Evolutionary conservation across 2,797 vertebrate genomes (phyloP).

Genomic region (Semotilus atromaculatus): DNA sequence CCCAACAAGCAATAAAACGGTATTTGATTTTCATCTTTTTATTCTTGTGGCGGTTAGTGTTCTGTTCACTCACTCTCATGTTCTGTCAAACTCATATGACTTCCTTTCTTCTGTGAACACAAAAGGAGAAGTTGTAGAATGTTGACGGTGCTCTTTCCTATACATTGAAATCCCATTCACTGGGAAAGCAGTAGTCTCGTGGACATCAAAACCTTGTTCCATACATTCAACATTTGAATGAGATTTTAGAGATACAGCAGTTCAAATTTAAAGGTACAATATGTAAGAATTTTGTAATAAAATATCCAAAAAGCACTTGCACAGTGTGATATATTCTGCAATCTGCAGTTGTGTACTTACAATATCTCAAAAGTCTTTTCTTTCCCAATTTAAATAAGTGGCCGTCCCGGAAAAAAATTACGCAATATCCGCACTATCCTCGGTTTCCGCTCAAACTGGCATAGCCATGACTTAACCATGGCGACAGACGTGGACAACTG

Average conservation of each 20-base stretch:
- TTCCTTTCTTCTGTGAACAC: not conserved
- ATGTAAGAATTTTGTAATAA: no score
- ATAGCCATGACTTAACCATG: no score
- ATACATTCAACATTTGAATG: not conserved
- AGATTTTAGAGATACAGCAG: not conserved
- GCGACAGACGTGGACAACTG: no score
- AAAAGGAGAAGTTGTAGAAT: slow-evolving; percentile 6
- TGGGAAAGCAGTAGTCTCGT: not conserved
- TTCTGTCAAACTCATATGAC: not conserved
- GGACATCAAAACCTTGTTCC: not conserved
- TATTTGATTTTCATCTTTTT: slow-evolving; percentile 57
- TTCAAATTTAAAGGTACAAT: no score
- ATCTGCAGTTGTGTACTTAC: no score
- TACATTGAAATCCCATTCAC: not conserved
- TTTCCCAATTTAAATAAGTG: no score
- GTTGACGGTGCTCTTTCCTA: not conserved
- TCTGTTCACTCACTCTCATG: not conserved
- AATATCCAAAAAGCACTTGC: no score
- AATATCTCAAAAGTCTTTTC: no score
- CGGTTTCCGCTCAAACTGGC: no score
- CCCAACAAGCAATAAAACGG: slow-evolving; percentile 98
- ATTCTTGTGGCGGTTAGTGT: not conserved
- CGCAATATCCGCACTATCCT: no score
- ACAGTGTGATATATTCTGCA: no score
- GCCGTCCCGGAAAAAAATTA: no score